These are phyloP conservation scores for Mesorhabditis spiculigera DNA, from an alignment of 2,888 invertebrate genomes.

Conservation along the genomic window DNA sequence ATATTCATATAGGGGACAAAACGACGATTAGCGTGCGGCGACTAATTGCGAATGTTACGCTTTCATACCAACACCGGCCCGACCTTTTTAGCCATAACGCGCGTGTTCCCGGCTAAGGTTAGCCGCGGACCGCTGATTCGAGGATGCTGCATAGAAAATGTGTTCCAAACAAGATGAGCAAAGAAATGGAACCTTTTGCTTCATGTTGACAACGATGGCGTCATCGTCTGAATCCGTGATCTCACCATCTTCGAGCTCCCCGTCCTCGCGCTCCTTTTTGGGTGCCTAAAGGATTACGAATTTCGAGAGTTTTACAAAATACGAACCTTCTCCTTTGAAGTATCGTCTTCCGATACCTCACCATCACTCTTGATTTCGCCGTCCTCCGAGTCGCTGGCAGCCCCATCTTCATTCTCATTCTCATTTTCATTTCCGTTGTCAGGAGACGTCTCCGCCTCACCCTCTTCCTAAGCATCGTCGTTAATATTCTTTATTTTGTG, in stretches of 20 bases:
- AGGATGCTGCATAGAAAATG: neutral
- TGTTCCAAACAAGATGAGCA: neutral
- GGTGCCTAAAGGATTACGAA: neutral
- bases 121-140: neutral
- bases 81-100: neutral
- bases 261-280: neutral
- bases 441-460: neutral
- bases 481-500: no score
- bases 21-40: no score
- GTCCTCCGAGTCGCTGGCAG: neutral
- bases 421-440: neutral
- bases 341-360: neutral
- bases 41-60: neutral
- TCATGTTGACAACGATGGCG: neutral
- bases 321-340: neutral
- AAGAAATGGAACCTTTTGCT: neutral
- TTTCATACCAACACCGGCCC: neutral
- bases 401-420: neutral
- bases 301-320: neutral
- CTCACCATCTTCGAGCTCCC: constrained; percentile 3
- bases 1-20: no score
- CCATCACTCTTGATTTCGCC: constrained; percentile 4
- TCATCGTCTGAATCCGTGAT: neutral
- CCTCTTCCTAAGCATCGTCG: no score
- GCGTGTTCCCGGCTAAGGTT: neutral